Evolutionary conservation across 1,140 invertebrate species (phyloP), one percentile per base, ranked within the genome.

Genomic region (Hypsibius dujardini): DNA sequence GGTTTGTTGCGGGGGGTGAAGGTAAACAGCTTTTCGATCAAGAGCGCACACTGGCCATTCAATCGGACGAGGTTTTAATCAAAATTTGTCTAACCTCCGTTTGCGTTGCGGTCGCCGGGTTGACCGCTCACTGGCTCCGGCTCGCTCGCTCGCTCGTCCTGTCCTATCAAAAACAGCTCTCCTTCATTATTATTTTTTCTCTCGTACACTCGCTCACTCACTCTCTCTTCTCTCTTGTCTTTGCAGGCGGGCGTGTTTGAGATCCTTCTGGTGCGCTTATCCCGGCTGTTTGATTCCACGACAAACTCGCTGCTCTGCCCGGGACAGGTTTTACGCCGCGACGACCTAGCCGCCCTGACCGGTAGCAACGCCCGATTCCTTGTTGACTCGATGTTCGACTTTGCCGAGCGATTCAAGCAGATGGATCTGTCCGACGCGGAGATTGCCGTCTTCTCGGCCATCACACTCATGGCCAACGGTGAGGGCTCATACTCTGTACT

Each of bases 301-400:
- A 88, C 88, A 75, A 89, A 90, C 80, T 88, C 87, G 78, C 91
- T 94, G 85, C 88, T 94, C 74, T 94, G 90, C 79, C 83, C 94
- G 70, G 93, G 94, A 76, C 90, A 90, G 69, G 89, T 92, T 80
- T 86, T 94, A 74, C 85, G 93, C 77, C 88, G 90, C 76, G 84
- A 89, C 69, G 90, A 94, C 78, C 60, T 59, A 42, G 47, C 47
- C 40, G 87, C 90, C 69, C 88, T 94, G 73, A 88, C 90, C 80
- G 88, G 88, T 77, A 88, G 86, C 70, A 94, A 94, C 81, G 90
- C 91, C 12, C 84, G 90, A 74, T 95, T 95, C 78, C 85, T 98
- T 46, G 88, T 95, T 80, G 90, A 95, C 77, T 94, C 90, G 73
- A 96, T 95, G 82, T 95, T 97, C 79, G 94, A 96, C 76, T 95